A percentile compares a stretch with the other conserved stretches of the same genome.
Conservation (phyloP, 2,797 vertebrate genomes). For the Acrossocheilus fasciatus region DNA sequence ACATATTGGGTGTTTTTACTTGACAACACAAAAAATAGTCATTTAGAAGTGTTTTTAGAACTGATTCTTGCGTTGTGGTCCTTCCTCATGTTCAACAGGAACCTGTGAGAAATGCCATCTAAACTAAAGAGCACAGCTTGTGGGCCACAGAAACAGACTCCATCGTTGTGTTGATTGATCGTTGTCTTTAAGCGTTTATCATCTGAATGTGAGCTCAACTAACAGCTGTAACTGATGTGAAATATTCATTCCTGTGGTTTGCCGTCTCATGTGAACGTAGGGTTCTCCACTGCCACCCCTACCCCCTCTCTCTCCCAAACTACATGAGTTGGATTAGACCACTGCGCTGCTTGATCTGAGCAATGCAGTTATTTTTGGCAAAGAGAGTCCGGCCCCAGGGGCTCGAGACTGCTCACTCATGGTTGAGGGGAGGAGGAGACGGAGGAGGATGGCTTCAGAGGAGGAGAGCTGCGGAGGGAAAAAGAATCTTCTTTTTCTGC, state of each 20-base stretch:
- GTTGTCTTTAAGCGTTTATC: conserved; percentile 11
- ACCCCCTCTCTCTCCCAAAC: conserved; percentile 32
- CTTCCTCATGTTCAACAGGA: conserved; percentile 34
- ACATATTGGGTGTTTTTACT: not conserved
- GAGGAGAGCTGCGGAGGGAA: conserved; percentile 17
- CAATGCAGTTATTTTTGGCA: conserved; percentile 60
- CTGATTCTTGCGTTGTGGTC: not conserved
- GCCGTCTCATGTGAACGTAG: conserved; percentile 1
- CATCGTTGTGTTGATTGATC: conserved; percentile 26
- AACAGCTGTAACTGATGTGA: conserved; percentile 33
- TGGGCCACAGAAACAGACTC: conserved; percentile 4
- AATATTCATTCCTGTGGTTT: conserved; percentile 31
- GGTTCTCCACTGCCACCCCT: conserved; percentile 11
- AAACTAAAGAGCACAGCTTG: conserved; percentile 13
- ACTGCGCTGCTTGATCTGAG: conserved; percentile 53
- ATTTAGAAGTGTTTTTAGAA: not conserved
- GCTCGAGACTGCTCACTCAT: conserved; percentile 52
- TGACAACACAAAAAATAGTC: not conserved
- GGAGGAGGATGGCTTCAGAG: conserved; percentile 39
- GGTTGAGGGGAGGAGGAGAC: conserved; percentile 44
- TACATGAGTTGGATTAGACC: conserved; percentile 57
- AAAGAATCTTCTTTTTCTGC: conserved; percentile 37
- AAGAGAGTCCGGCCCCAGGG: conserved; percentile 51
- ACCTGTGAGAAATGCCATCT: conserved; percentile 14
- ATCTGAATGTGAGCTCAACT: conserved; percentile 22